Evolutionary conservation across 2,797 vertebrate species (phyloP), one percentile per base, ranked within the genome.

Genomic region (Paedocypris micromegethes): DNA sequence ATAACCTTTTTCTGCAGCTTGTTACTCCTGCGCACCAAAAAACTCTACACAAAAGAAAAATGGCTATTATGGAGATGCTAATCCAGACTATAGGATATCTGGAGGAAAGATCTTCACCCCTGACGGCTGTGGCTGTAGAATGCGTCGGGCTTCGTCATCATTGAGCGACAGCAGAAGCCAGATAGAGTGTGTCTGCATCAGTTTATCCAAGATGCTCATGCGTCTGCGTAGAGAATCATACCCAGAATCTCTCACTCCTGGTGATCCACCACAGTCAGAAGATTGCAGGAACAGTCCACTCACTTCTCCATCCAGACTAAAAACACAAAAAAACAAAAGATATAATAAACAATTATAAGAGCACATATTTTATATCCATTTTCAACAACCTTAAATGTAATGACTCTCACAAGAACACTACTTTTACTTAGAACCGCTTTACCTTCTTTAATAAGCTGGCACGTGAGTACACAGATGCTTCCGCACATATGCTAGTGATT

Each of bases 1-100:
- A 97, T 89, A 2, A 97, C 93, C 76, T 97, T 98, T 83, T 86
- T 96, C 83, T 95, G 93, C 67, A 93, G 77, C 73, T 79, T 90
- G 69, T 82, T 65, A 0, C 92, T 96, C 78, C 88, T 94, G 70
- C 92, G 89, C 70, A 98, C 93, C 78, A 98, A 72, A 72, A 98
- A 98, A 48, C 88, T 90, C 96, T 98, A 64, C 3, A 75, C 51
- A 23, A 3, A 47, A 5, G 39, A 23, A 23, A 23, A 23, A 23
- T 23, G 23, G 23, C 23, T 23, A 23, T 23, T 23, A 23, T 23
- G 23, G 23, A 23, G 23, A 23, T 23, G 23, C 23, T 23, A 23
- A 23, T 23, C 23, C 23, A 23, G 23, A 23, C 23, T 23, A 23
- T 23, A 23, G 23, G 23, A 23, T 23, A 23, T 23, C 23, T 9